These are phyloP conservation scores for Dromas ardeola DNA, from an alignment of 2,113 vertebrate species.

Conservation along the genomic window DNA sequence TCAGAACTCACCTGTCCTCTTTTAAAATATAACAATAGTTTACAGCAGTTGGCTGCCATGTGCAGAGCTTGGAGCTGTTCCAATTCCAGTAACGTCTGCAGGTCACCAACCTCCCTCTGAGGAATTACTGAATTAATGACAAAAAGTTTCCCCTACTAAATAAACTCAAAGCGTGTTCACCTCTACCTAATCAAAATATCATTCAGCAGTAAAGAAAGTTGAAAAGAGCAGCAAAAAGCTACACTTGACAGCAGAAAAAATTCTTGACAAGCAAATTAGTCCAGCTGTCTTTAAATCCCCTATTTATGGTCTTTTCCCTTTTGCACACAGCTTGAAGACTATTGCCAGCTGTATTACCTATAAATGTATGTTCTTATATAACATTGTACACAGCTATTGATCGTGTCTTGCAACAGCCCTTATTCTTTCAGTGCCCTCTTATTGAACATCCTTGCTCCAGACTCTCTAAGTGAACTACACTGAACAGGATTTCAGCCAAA, in stretches of 20 bases:
- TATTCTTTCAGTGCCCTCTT: not conserved
- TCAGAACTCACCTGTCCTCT: not conserved
- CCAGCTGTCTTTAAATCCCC: not conserved
- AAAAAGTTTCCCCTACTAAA: not conserved
- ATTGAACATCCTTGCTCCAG: not conserved
- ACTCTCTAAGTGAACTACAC: not conserved
- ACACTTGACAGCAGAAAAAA: not conserved
- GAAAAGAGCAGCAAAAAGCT: not conserved
- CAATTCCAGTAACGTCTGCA: not conserved
- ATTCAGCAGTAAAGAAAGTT: not conserved
- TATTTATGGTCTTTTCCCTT: not conserved
- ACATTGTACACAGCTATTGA: not conserved
- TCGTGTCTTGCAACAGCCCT: not conserved
- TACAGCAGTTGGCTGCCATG: not conserved
- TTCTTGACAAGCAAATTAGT: not conserved
- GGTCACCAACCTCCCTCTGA: not conserved
- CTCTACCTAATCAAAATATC: not conserved
- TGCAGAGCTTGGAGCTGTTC: not conserved
- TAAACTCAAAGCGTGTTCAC: not conserved
- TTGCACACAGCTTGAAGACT: not conserved
- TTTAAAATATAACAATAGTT: not conserved
- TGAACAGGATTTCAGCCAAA: not conserved
- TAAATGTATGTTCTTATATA: not conserved
- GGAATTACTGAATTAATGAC: not conserved
- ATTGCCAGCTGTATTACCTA: not conserved